Evolutionary conservation across 2,888 invertebrate species (phyloP), one percentile per base, ranked within the genome.

Genomic region (Crossocerus cetratus): DNA sequence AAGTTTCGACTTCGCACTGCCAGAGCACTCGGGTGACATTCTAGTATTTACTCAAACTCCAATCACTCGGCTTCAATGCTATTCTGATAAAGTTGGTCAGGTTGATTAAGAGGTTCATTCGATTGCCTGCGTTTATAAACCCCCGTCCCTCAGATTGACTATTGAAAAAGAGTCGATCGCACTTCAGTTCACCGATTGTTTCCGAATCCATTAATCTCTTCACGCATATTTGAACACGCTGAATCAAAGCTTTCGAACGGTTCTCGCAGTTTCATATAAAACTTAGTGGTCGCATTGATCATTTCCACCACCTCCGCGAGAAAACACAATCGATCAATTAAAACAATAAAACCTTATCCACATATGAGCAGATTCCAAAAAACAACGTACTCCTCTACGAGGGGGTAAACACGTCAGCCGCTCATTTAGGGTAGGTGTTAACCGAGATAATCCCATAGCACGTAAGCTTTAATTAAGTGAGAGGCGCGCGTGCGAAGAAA

Each of bases 401-500:
- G 11, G 8, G 11, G 32, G 11, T 32, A 32, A 8, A 32, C 5
- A 32, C 11, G 32, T 32, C 11, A 32, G 32, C 8, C 32, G 32
- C 11, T 32, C 32, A 32, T 32, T 32, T 32, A 32, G 32, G 32
- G 32, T 4, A 32, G 32, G 32, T 32, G 32, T 56, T 45, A 44
- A 32, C 11, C 8, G 18, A 74, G 64, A 74, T 62, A 74, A 74
- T 68, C 43, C 67, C 14, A 65, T 68, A 13, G 54, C 20, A 22
- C 23, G 66, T 61, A 61, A n/a, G 49, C 53, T 54, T 32, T 76
- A 74, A 74, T 65, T 32, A 67, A 71, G 68, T 74, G 62, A 57
- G 49, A 42, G 45, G 56, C 44, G 69, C 59, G 72, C 69, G 77
- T 74, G 78, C 59, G 21, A 32, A 18, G 71, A 74, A 72, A 76